Conservation (phyloP, 2,113 vertebrate species). For the Deroptyus accipitrinus region DNA sequence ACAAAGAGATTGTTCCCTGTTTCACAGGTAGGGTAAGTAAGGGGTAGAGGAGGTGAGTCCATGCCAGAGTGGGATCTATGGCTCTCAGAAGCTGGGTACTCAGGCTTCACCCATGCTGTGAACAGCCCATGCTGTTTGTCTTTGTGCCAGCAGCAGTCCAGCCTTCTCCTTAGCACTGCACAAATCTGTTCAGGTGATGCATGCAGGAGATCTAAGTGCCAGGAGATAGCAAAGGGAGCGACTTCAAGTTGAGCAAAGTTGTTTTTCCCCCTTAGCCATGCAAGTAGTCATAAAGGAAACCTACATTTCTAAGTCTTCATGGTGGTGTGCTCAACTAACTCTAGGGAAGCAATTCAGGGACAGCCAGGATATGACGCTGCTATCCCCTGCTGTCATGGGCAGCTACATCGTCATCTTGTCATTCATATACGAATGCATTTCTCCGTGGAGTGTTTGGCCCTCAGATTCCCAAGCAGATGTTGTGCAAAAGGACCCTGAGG, state of each 20-base stretch:
- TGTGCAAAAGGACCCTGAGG: constrained; percentile 1
- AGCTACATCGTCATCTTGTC: background rate
- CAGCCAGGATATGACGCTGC: background rate
- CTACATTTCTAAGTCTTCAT: background rate
- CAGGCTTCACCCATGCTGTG: background rate
- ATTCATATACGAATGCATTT: background rate
- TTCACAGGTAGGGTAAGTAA: background rate
- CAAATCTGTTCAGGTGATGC: background rate
- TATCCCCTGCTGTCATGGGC: background rate
- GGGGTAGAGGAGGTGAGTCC: background rate
- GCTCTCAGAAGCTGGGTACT: background rate
- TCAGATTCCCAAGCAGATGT: background rate
- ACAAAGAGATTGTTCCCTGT: background rate
- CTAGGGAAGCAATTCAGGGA: background rate
- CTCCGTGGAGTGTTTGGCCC: background rate
- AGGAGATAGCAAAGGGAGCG: background rate
- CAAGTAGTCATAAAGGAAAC: background rate
- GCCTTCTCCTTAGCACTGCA: background rate
- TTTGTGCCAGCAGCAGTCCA: background rate
- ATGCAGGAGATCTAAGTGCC: background rate
- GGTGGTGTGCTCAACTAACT: background rate
- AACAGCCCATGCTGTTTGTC: background rate
- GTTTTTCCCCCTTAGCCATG: background rate
- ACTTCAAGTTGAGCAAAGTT: accelerated
- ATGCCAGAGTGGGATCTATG: background rate